Base-by-base conservation (phyloP, 2,113 vertebrate species). In the Chaetodon auriga region DNA sequence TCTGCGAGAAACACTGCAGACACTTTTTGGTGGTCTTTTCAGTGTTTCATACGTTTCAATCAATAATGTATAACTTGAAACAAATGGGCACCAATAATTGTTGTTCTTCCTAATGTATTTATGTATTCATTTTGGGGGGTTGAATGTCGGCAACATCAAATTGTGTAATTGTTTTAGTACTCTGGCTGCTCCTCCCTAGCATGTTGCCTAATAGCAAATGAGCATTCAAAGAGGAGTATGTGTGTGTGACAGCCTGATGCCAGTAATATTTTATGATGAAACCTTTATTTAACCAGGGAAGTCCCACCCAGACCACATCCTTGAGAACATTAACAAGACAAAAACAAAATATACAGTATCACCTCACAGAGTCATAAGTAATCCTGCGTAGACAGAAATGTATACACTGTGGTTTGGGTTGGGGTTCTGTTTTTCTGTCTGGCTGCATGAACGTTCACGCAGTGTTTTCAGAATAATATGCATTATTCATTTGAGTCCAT, bases 401-500 rank as follows among this genome's bases (percentile, higher is more conserved):
- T 19, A 41, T 7, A 51, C n/a, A 14, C 6, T 61, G 48, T 55
- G 46, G 55, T 23, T 55, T 14, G 58, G 11, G 11, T 71, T n/a
- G n/a, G n/a, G n/a, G n/a, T n/a, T n/a, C n/a, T 63, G 54, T 63
- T 68, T 60, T 61, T 69, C 43, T 60, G n/a, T 80, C 23, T 54
- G 51, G 8, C 68, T 30, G 36, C 49, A 48, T 76, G 15, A 45
- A 46, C 25, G 51, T 35, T 23, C 30, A 18, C 72, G 48, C 25
- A 41, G 1, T 71, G 54, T 55, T 55, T 66, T 84, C 16, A 62
- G 74, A 81, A 62, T 19, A 66, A 9, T 38, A 25, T 36, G 19
- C 63, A 77, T 87, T 80, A 75, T 89, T 78, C 23, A 63, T 11
- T 68, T 16, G 19, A 25, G 43, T 46, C 30, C 12, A 4, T 55